These are phyloP conservation scores for Synanthedon vespiformis DNA, from an alignment of 2,888 invertebrate species.

Conservation along the genomic window DNA sequence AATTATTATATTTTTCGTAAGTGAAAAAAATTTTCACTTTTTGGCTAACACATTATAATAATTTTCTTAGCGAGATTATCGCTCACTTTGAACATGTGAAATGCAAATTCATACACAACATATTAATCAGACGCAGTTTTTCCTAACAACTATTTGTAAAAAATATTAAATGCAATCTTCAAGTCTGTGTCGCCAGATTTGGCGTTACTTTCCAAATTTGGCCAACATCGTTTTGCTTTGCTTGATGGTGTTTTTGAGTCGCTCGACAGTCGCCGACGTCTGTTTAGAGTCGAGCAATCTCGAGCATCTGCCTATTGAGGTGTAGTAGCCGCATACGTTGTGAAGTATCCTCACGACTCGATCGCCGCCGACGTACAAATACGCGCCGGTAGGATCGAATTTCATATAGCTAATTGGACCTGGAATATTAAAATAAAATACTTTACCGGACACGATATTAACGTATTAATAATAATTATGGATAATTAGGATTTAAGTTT, in stretches of 20 bases:
- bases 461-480: no score
- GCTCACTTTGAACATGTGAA: background rate
- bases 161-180: conserved; percentile 7
- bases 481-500: no score
- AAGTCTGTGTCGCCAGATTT: background rate
- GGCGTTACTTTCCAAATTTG: conserved; percentile 41
- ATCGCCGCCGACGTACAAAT: conserved; percentile 80
- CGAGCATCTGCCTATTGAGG: conserved; percentile 46
- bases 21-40: no score
- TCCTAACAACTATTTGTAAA: background rate
- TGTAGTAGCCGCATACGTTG: conserved; percentile 70
- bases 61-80: no score
- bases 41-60: no score
- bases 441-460: no score
- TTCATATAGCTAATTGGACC: conserved; percentile 75
- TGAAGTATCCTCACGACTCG: conserved; percentile 82
- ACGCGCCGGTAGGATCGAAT: conserved; percentile 83
- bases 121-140: background rate
- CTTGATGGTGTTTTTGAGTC: conserved; percentile 76
- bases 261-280: conserved; percentile 81
- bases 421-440: conserved; percentile 36
- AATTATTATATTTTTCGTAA: no score
- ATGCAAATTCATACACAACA: background rate
- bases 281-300: conserved; percentile 67
- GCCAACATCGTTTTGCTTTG: conserved; percentile 66